Evolutionary conservation across 2,888 invertebrate species (phyloP).

Genomic region (Thumatha senex): DNA sequence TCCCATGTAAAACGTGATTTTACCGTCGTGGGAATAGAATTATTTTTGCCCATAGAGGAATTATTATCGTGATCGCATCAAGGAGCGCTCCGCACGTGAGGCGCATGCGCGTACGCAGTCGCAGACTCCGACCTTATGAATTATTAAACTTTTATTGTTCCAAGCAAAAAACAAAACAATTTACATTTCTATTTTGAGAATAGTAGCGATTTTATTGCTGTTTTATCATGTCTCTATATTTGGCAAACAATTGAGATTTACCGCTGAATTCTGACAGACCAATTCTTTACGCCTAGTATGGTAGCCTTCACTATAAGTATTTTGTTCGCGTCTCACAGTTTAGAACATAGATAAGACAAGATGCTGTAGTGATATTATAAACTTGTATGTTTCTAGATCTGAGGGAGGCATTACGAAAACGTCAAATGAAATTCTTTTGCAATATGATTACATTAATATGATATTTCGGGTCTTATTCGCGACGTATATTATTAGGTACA

Average conservation of each 20-base stretch:
- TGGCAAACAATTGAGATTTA: slow-evolving; percentile 63
- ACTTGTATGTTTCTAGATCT: background rate
- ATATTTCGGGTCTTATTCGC: no score
- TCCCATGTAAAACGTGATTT: slow-evolving; percentile 68
- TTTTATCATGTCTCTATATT: slow-evolving; percentile 72
- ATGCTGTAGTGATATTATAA: background rate
- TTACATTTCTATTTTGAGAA: slow-evolving; percentile 74
- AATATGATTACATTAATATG: no score
- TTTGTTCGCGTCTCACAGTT: slow-evolving; percentile 20
- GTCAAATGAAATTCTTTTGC: no score
- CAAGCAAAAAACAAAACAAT: slow-evolving; percentile 65
- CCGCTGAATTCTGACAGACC: slow-evolving; percentile 40
- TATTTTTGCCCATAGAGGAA: slow-evolving; percentile 62
- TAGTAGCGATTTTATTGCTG: slow-evolving; percentile 69
- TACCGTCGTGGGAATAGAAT: slow-evolving; percentile 76
- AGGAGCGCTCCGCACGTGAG: slow-evolving; percentile 63
- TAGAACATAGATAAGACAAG: slow-evolving; percentile 7
- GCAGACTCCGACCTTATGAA: slow-evolving; percentile 64
- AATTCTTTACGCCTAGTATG: slow-evolving; percentile 35
- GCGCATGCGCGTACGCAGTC: slow-evolving; percentile 57
- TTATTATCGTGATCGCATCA: slow-evolving; percentile 63
- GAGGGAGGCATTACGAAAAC: no score
- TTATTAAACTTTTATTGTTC: slow-evolving; percentile 81
- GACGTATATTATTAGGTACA: no score
- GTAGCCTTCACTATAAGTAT: slow-evolving; percentile 24